Percentiles rank a stretch among this genome's conserved stretches.
Evolutionary conservation across 2,113 vertebrate species (phyloP).

Genomic region (Phrynosoma blainvillii): DNA sequence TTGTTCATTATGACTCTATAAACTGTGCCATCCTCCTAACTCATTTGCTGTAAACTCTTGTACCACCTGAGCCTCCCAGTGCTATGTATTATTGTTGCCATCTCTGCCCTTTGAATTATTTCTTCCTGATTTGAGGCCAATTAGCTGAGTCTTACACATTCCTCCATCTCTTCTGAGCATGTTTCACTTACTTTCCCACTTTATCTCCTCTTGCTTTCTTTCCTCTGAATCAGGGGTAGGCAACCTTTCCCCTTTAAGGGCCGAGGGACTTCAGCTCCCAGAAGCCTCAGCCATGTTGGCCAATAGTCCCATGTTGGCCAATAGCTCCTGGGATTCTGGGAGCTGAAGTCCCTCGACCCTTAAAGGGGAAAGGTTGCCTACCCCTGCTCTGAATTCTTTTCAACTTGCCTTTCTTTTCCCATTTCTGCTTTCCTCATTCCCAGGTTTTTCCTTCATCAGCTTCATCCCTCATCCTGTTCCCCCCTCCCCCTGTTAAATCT

Average conservation of each 20-base stretch:
- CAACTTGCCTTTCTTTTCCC: neutral
- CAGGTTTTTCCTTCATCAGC: neutral
- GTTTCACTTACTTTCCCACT: neutral
- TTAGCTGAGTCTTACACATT: neutral
- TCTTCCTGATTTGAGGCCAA: neutral
- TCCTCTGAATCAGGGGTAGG: neutral
- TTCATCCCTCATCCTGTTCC: neutral
- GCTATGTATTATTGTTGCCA: neutral
- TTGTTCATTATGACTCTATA: neutral
- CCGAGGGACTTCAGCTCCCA: no score
- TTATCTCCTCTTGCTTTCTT: neutral
- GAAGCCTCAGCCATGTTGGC: no score
- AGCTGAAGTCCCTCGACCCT: no score
- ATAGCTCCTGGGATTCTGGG: no score
- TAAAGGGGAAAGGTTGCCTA: no score
- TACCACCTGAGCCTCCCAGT: neutral
- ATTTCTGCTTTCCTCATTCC: neutral
- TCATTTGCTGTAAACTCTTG: neutral
- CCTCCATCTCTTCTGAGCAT: neutral
- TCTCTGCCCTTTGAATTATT: neutral
- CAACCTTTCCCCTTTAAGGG: no score
- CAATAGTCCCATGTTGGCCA: no score
- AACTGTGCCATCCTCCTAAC: neutral
- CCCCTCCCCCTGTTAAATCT: neutral
- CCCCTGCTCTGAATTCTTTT: neutral